Evolutionary conservation across 2,888 invertebrate species (phyloP).

Genomic region (Dendrolimus pini): DNA sequence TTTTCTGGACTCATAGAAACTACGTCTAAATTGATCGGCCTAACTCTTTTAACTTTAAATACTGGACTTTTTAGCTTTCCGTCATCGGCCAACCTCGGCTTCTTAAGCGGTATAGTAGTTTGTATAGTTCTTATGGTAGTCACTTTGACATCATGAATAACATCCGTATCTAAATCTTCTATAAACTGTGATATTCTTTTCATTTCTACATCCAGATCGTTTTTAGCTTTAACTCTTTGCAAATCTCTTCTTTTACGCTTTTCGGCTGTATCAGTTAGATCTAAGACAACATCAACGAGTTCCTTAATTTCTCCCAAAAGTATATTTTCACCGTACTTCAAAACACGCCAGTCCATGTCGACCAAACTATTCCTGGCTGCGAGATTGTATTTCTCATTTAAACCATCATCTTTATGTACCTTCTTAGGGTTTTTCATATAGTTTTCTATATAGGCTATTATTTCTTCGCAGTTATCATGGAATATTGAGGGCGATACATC

Average conservation of each 20-base stretch:
- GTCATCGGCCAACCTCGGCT: conserved; percentile 27
- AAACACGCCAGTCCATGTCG: conserved; percentile 68
- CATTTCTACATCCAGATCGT: conserved; percentile 64
- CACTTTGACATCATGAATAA: conserved; percentile 22
- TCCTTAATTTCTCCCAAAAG: conserved; percentile 63
- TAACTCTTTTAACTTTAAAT: conserved; percentile 57
- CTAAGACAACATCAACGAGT: conserved; percentile 49
- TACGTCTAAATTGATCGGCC: conserved; percentile 45
- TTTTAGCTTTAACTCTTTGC: conserved; percentile 40
- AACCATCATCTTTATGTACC: conserved; percentile 37
- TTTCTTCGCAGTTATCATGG: conserved; percentile 63
- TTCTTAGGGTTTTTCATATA: conserved; percentile 38
- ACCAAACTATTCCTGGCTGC: conserved; percentile 56
- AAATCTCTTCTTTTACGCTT: conserved; percentile 40
- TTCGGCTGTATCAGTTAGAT: conserved; percentile 38
- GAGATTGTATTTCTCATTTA: conserved; percentile 55
- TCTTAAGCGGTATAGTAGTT: conserved; percentile 22
- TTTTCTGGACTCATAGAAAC: conserved; percentile 17
- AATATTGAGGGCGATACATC: conserved; percentile 68
- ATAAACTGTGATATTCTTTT: conserved; percentile 60
- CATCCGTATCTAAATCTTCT: conserved; percentile 52
- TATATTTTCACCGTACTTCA: conserved; percentile 69
- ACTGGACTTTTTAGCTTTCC: conserved; percentile 47
- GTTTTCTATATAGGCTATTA: conserved; percentile 56
- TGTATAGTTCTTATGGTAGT: conserved; percentile 27